Percentiles rank a stretch among this genome's conserved stretches.
phyloP scores from a whole-genome alignment of 2,888 invertebrate genomes.

The Tachystola acroxantha region DNA sequence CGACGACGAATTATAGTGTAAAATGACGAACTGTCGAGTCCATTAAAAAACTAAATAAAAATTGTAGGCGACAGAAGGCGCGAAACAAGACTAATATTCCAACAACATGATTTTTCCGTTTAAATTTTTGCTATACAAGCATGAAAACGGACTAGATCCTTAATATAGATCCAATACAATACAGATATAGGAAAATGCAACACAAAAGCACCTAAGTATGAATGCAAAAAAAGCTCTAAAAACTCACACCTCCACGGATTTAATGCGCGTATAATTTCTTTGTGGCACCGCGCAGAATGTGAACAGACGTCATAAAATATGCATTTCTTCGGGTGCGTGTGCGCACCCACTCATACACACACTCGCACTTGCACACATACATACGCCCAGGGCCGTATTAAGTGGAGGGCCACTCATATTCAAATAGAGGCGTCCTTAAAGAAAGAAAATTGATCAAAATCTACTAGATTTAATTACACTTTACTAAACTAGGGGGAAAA shows the following conservation, averaged over 20 bases:
- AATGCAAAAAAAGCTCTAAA: constrained; percentile 32
- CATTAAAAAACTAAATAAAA: too few species aligned
- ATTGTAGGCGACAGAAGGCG: too few species aligned
- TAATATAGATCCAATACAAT: too few species aligned
- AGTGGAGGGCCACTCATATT: background rate
- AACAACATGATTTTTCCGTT: too few species aligned
- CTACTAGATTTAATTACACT: too few species aligned
- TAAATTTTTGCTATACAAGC: too few species aligned
- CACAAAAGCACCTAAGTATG: constrained; percentile 21
- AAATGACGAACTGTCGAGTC: too few species aligned
- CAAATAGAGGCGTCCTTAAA: too few species aligned
- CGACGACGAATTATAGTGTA: too few species aligned
- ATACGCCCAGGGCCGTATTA: background rate
- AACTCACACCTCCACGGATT: constrained; percentile 69
- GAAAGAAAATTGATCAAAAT: too few species aligned
- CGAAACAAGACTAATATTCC: too few species aligned
- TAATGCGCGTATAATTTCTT: constrained; percentile 78
- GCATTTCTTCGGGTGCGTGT: constrained; percentile 70
- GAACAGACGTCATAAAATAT: constrained; percentile 77
- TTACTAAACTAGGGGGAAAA: too few species aligned
- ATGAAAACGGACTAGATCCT: constrained; percentile 1
- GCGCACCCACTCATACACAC: constrained; percentile 32
- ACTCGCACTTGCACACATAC: constrained; percentile 4
- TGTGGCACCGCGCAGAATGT: constrained; percentile 77
- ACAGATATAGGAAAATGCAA: constrained; percentile 29